Evolutionary conservation across 2,888 invertebrate genomes (phyloP).

Genomic region (Campoletis raptor): DNA sequence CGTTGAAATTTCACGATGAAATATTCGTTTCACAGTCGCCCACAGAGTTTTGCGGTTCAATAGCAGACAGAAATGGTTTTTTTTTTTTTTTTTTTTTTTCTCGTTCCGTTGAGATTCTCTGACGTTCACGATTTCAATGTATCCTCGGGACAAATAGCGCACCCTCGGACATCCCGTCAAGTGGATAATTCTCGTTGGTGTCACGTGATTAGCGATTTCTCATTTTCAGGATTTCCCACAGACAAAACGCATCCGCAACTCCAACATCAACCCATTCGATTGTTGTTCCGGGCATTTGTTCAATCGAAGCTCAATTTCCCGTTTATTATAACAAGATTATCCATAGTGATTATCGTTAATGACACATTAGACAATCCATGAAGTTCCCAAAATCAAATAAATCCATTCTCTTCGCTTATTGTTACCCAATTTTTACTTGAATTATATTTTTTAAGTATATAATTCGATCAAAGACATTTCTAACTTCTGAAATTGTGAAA

Average conservation of each 20-base stretch:
- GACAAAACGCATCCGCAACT: slow-evolving; percentile 14
- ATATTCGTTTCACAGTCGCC: slow-evolving; percentile 33
- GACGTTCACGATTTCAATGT: slow-evolving; percentile 44
- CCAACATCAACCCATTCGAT: slow-evolving; percentile 17
- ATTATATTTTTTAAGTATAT: background rate
- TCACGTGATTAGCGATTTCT: slow-evolving; percentile 62
- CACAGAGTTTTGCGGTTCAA: slow-evolving; percentile 42
- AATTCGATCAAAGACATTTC: background rate
- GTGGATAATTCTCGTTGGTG: slow-evolving; percentile 53
- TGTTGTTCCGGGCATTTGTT: slow-evolving; percentile 25
- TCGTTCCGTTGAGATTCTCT: slow-evolving; percentile 29
- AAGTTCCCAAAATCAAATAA: background rate
- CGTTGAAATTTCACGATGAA: slow-evolving; percentile 33
- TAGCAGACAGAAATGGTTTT: slow-evolving; percentile 17
- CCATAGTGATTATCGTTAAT: background rate
- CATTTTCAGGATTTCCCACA: slow-evolving; percentile 54
- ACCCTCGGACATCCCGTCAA: slow-evolving; percentile 50
- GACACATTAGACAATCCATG: background rate
- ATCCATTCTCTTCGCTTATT: background rate
- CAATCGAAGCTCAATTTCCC: slow-evolving; percentile 11
- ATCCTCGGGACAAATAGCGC: slow-evolving; percentile 46
- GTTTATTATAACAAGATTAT: slow-evolving; percentile 18
- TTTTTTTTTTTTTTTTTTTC: background rate
- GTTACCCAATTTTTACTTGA: background rate
- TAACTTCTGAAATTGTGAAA: background rate